phyloP scores from a whole-genome alignment of 2,888 invertebrate genomes.

The Parochlus steinenii region DNA sequence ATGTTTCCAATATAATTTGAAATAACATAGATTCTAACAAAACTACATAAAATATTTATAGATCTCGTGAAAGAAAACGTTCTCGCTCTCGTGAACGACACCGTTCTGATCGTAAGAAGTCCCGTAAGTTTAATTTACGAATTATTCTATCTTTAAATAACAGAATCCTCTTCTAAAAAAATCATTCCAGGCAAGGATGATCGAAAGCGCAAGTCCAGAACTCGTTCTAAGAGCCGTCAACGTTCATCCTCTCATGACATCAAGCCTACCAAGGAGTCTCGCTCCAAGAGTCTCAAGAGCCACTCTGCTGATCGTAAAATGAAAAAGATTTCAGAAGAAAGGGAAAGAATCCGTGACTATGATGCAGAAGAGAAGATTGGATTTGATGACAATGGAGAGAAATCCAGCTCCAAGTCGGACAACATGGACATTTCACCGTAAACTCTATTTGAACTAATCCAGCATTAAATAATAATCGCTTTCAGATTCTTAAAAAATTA shows the following conservation, averaged over 20 bases:
- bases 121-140: too few relatives aligned
- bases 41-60: too few relatives aligned
- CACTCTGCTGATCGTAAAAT: constrained; percentile 28
- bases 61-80: constrained; percentile 11
- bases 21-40: too few relatives aligned
- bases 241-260: constrained; percentile 17
- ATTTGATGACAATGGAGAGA: constrained; percentile 33
- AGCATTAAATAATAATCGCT: too few relatives aligned
- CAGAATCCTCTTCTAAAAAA: neutral
- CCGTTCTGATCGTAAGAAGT: too few relatives aligned
- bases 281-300: constrained; percentile 22
- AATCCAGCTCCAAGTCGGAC: constrained; percentile 38
- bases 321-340: constrained; percentile 19
- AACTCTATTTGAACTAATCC: constrained; percentile 16
- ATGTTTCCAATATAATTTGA: too few relatives aligned
- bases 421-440: constrained; percentile 69
- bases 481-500: too few relatives aligned
- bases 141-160: neutral
- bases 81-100: constrained; percentile 16
- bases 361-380: constrained; percentile 24
- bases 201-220: constrained; percentile 3
- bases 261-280: too few relatives aligned
- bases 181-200: neutral
- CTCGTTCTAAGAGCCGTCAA: constrained; percentile 5
- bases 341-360: constrained; percentile 23